Base-by-base conservation (phyloP, 2,797 vertebrate species). In the Ctenopoma kingsleyae region DNA sequence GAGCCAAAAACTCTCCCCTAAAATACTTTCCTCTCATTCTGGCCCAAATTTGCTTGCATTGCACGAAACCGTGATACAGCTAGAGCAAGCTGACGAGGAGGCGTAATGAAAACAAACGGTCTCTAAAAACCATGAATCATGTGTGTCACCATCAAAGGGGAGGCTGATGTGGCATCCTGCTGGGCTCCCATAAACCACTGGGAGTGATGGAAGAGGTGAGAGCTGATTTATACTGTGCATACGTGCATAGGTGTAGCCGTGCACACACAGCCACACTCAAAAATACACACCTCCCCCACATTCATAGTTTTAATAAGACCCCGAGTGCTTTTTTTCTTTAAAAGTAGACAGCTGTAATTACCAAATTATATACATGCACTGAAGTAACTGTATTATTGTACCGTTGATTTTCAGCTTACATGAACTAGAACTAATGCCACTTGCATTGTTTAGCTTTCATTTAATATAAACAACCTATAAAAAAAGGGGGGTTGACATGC, bases 161-260 rank as follows among this genome's bases (percentile, higher is more conserved):
- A 81, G 80, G 78, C 84, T 86, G 86, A 88, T 88, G 89, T 77
- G 83, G 81, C 88, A 83, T 86, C 82, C 89, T 11, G 59, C 89
- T 83, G 90, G 66, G 83, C 83, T 86, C 79, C 87, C 80, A 89
- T 88, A 87, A 91, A 91, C 91, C 90, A 75, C 86, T 82, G 86
- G 86, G 78, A 89, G 75, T 89, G 89, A 93, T 91, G 87, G 86
- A 92, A 80, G 89, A 92, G 88, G 90, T 89, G 91, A 89, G 89
- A 84, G 84, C 69, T 77, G 91, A 91, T 91, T 89, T 88, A 89
- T 83, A 73, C 73, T 16, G 51, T 36, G 51, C 70, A 58, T 68
- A 66, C 64, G 70, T 59, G 47, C 57, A 76, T 61, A 80, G 80
- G 75, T 80, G 68, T 59, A 73, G 62, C 53, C 3, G 2, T 65